Conservation (phyloP, 1,140 invertebrate genomes). For the Drosophila biarmipes region DNA sequence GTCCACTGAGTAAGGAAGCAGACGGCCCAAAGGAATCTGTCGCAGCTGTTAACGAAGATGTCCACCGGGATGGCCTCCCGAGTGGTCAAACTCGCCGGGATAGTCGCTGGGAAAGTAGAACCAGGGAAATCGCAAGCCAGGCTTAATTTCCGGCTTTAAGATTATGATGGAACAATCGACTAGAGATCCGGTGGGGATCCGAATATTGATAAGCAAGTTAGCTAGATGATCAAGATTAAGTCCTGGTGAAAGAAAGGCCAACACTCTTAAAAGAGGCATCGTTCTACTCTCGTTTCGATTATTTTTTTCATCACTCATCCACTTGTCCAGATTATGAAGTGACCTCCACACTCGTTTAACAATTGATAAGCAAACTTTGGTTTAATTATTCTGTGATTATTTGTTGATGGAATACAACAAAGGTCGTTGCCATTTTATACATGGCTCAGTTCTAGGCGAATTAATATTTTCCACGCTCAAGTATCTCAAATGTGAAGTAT, state of each 20-base stretch:
- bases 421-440: background rate
- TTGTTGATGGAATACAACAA: background rate
- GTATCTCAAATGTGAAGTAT: background rate
- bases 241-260: no score
- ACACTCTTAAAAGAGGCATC: no score
- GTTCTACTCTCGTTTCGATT: no score
- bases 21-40: conserved; percentile 65
- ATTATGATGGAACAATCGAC: conserved; percentile 39
- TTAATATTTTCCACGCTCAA: background rate
- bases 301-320: no score
- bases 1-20: conserved; percentile 69
- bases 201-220: background rate
- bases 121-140: conserved; percentile 31
- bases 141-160: conserved; percentile 61
- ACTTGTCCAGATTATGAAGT: no score
- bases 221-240: background rate
- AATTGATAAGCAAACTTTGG: background rate
- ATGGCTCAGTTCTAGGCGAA: background rate
- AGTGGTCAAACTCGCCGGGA: conserved; percentile 20
- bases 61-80: conserved; percentile 5
- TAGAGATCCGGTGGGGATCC: conserved; percentile 3
- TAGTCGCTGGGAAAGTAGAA: conserved; percentile 25
- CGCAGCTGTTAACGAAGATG: conserved; percentile 50
- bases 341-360: no score
- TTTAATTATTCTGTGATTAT: background rate